A percentile compares a stretch with the other conserved stretches of the same genome.
These are phyloP conservation scores for Calvadosia cruxmelitensis DNA, from an alignment of 30 jellyfish, hydroid and myxozoan genomes.

Conservation along the genomic window DNA sequence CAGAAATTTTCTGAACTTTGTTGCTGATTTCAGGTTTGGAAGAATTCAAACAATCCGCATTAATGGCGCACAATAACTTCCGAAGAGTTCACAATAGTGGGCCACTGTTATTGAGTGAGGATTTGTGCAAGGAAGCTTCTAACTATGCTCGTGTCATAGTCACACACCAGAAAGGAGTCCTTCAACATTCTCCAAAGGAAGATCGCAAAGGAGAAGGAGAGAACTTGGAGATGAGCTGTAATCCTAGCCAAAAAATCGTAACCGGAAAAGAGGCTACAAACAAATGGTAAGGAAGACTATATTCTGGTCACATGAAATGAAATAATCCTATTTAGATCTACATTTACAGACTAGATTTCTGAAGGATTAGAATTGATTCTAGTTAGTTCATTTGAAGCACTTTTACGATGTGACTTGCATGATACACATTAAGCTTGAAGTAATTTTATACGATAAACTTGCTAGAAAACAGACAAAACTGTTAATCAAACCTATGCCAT, in stretches of 20 bases:
- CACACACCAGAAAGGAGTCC: slow-evolving; percentile 40
- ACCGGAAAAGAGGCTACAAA: slow-evolving; percentile 74
- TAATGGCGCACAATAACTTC: slow-evolving; percentile 63
- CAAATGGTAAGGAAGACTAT: slow-evolving; percentile 89
- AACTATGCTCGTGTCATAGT: slow-evolving; percentile 67
- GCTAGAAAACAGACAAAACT: too few species aligned
- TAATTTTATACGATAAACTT: too few species aligned
- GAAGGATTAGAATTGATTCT: too few species aligned
- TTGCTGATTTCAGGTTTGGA: slow-evolving; percentile 15
- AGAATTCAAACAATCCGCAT: slow-evolving; percentile 48
- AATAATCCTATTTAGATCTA: too few species aligned
- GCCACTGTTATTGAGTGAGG: slow-evolving; percentile 32
- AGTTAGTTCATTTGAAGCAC: too few species aligned
- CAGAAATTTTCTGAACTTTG: too few species aligned
- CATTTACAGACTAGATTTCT: too few species aligned
- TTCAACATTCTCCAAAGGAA: slow-evolving; percentile 43
- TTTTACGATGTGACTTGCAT: too few species aligned
- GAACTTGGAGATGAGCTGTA: slow-evolving; percentile 66
- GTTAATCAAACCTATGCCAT: too few species aligned
- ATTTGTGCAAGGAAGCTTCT: slow-evolving; percentile 58
- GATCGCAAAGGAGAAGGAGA: slow-evolving; percentile 68
- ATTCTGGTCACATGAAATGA: too few species aligned
- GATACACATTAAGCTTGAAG: too few species aligned
- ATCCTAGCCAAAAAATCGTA: slow-evolving; percentile 29
- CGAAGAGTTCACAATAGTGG: slow-evolving; percentile 63